Evolutionary conservation across 2,888 invertebrate species (phyloP).

Genomic region (Microlaimidae sp.): DNA sequence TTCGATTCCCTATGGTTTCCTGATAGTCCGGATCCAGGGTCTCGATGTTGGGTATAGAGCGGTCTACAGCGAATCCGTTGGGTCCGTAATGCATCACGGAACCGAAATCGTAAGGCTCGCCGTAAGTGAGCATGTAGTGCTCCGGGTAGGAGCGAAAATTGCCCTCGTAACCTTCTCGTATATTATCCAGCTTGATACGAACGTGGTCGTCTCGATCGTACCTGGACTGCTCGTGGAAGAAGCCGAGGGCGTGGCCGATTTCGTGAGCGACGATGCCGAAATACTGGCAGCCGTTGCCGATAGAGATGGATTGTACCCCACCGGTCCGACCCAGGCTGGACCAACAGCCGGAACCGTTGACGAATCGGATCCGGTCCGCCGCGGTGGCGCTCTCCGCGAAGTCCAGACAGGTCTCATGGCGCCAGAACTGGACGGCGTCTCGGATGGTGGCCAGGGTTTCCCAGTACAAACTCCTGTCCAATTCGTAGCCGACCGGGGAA

Average conservation of each 20-base stretch:
- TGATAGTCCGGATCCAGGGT: conserved; percentile 26
- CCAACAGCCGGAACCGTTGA: conserved; percentile 32
- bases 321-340: conserved; percentile 31
- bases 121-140: conserved; percentile 17
- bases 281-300: conserved; percentile 30
- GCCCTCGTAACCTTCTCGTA: too few relatives aligned
- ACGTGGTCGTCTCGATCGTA: conserved; percentile 21
- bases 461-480: too few relatives aligned
- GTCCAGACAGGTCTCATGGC: conserved; percentile 24
- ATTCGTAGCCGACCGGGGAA: too few relatives aligned
- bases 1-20: conserved; percentile 28
- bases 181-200: too few relatives aligned
- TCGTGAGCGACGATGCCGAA: conserved; percentile 34
- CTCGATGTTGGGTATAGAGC: conserved; percentile 26
- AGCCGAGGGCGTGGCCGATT: conserved; percentile 35
- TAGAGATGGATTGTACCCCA: conserved; percentile 32
- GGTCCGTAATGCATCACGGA: conserved; percentile 32
- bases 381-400: conserved; percentile 25
- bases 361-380: conserved; percentile 30
- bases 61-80: conserved; percentile 29
- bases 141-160: too few relatives aligned
- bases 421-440: conserved; percentile 24
- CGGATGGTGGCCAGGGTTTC: too few relatives aligned
- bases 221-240: conserved; percentile 33
- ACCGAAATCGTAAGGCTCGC: conserved; percentile 25